phyloP scores from a whole-genome alignment of 2,888 invertebrate species.

The Cheilosia soror region DNA sequence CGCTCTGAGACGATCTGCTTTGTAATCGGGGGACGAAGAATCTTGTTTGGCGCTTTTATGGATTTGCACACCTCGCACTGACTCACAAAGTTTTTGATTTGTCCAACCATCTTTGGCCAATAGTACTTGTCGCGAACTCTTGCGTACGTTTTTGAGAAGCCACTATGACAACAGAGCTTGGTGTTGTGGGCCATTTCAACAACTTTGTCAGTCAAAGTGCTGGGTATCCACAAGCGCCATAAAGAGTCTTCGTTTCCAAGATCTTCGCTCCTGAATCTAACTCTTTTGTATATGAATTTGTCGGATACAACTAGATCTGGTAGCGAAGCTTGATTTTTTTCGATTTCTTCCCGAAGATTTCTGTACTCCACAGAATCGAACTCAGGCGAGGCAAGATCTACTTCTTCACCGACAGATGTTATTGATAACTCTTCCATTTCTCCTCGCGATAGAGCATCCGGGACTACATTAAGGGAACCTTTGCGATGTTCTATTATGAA shows the following conservation, averaged over 20 bases:
- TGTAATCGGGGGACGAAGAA: too few species aligned
- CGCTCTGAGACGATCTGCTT: too few species aligned
- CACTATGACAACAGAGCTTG: too few species aligned
- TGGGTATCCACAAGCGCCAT: not conserved
- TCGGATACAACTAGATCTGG: not conserved
- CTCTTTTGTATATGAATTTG: conserved; percentile 4
- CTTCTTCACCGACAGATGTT: not conserved
- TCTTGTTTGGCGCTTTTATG: too few species aligned
- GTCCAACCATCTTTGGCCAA: too few species aligned
- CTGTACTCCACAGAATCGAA: not conserved
- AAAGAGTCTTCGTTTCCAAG: not conserved
- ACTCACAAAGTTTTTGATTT: too few species aligned
- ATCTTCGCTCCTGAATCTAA: not conserved
- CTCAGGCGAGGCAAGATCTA: not conserved
- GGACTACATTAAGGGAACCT: not conserved
- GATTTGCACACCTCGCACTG: too few species aligned
- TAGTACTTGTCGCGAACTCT: too few species aligned
- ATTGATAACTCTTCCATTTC: not conserved
- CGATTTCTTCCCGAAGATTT: not conserved
- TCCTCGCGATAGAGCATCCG: conserved; percentile 1
- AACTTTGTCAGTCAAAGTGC: too few species aligned
- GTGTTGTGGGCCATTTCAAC: too few species aligned
- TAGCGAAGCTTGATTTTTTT: not conserved
- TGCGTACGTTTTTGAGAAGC: too few species aligned
- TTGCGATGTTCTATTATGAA: conserved; percentile 3